Evolutionary conservation across 1,140 invertebrate genomes (phyloP), one percentile per base, ranked within the genome.

Genomic region (Drosophila subpulchrella): DNA sequence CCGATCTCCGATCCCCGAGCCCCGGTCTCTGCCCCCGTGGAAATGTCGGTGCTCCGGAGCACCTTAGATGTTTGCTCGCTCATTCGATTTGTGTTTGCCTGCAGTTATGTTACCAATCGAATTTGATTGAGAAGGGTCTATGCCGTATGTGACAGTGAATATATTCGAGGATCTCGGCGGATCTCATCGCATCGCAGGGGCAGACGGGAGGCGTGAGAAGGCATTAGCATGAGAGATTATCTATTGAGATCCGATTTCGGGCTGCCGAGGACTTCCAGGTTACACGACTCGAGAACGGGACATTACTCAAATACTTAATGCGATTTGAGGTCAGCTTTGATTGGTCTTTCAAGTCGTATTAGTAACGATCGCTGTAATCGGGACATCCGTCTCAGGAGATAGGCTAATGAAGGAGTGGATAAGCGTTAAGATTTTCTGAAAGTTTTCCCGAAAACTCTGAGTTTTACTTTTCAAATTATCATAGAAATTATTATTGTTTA

Each of bases 111-210:
- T 86, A 67, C 54, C 68, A 71, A 63, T 59, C 65, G 65, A 71
- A 71, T 67, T 75, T 85, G 82, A 85, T 88, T 85, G 78, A 85
- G 83, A 77, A 75, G 82, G 83, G 78, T 88, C 61, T 86, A 85
- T 67, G 70, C 78, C 50, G 56, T 67, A 71, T 77, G 61, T 78
- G 82, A 85, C 83, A 82, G 75, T 63, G 75, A 58, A 82, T 86
- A 57, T 12, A 20, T 46, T 27, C 42, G 65, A 67, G 80, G 68
- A 59, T 53, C 47, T 24, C 12, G 15, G 39, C 58, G 60, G 65
- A 50, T 50, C 47, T 24, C 12, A 11, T 36, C 58, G 60, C 61
- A 50, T 57, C 42, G 20, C n/a, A 44, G 54, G 46, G 48, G 46
- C 20, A 60, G 56, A 72, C 75, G 38, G 48, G 50, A 68, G 79